A percentile compares a stretch with the other conserved stretches of the same genome.
phyloP scores from a whole-genome alignment of 2,888 invertebrate species.

The Volucella inflata region DNA sequence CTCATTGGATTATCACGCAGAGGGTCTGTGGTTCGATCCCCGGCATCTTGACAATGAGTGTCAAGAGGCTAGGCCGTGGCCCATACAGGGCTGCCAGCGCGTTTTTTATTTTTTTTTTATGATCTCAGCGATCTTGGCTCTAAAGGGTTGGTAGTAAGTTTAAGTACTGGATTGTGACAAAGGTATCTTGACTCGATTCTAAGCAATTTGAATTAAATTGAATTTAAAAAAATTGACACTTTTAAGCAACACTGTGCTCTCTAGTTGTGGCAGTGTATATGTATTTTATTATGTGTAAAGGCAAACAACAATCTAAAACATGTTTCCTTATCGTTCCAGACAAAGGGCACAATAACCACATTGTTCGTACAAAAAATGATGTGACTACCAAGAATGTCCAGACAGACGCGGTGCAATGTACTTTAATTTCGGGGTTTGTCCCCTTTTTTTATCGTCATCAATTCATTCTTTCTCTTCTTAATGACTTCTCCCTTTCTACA shows the following conservation, averaged over 20 bases:
- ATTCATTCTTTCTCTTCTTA: not conserved
- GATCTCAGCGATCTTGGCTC: not conserved
- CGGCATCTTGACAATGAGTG: no score
- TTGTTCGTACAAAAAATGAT: not conserved
- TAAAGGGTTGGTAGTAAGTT: constrained; percentile 23
- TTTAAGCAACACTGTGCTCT: constrained; percentile 17
- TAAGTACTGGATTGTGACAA: no score
- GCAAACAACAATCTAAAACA: constrained; percentile 21
- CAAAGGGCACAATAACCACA: constrained; percentile 44
- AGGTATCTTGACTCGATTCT: no score
- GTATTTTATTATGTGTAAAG: not conserved
- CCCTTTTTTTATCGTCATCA: not conserved
- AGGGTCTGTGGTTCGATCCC: no score
- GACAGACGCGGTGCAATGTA: constrained; percentile 60
- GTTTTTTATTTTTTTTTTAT: constrained; percentile 20
- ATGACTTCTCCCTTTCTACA: constrained; percentile 24
- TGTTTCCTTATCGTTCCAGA: constrained; percentile 65
- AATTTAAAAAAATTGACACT: not conserved
- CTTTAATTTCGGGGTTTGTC: constrained; percentile 56
- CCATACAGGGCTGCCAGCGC: no score
- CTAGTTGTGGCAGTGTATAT: not conserved
- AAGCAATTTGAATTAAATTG: no score
- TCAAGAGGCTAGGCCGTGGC: no score
- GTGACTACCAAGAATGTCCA: constrained; percentile 16
- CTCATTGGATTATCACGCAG: no score